Conservation (phyloP, 1,140 invertebrate genomes). For the Dryas iulia region DNA sequence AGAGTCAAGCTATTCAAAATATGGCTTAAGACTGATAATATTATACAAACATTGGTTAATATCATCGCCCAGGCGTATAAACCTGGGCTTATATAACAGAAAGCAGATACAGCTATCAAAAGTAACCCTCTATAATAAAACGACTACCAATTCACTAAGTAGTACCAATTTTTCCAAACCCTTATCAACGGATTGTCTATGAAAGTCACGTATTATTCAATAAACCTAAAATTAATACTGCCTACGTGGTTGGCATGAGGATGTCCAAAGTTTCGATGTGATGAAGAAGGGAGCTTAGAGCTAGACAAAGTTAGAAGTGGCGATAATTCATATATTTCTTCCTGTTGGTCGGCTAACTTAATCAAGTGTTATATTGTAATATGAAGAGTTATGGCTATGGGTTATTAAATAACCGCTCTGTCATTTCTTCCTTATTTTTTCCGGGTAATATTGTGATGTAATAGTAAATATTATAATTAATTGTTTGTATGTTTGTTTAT, state of each 20-base stretch:
- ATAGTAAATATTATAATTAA: too few species aligned
- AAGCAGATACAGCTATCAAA: not conserved
- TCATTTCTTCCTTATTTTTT: not conserved
- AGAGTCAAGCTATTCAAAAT: not conserved
- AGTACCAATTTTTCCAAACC: constrained; percentile 24
- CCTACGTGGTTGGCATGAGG: constrained; percentile 48
- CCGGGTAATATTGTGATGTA: too few species aligned
- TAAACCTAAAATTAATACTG: constrained; percentile 72
- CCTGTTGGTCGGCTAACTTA: not conserved
- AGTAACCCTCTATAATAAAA: not conserved
- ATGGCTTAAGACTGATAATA: not conserved
- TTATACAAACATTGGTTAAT: not conserved
- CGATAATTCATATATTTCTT: not conserved
- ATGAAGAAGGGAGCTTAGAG: constrained; percentile 43
- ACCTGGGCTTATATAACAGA: not conserved
- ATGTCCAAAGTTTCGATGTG: constrained; percentile 47
- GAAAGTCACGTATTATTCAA: constrained; percentile 68
- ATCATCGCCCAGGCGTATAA: not conserved
- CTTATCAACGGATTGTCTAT: constrained; percentile 50
- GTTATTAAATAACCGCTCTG: not conserved
- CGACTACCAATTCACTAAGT: constrained; percentile 18
- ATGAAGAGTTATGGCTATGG: too few species aligned
- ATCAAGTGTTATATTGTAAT: not conserved
- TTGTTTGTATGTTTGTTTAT: too few species aligned
- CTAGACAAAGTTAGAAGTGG: not conserved